Conservation (phyloP, 2,888 invertebrate species). For the Sturmia bella region DNA sequence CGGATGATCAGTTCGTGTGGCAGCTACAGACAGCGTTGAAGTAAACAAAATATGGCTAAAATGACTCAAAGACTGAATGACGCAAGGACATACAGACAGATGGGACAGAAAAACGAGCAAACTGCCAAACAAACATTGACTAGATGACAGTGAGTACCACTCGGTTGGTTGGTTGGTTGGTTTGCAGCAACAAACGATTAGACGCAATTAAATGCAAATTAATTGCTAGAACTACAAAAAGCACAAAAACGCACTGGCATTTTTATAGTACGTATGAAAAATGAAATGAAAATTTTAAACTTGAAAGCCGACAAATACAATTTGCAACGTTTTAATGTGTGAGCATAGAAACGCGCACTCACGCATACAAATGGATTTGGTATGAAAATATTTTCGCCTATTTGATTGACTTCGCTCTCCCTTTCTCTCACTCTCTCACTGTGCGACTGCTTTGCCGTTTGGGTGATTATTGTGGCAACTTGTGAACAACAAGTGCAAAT, state of each 20-base stretch:
- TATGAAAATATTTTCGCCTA: constrained; percentile 29
- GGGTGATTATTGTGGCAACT: constrained; percentile 63
- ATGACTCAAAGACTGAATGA: constrained; percentile 32
- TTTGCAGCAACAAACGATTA: constrained; percentile 68
- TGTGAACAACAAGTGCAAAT: constrained; percentile 68
- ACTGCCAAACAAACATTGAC: constrained; percentile 44
- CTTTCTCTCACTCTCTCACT: no score
- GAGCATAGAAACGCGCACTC: constrained; percentile 7
- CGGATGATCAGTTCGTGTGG: constrained; percentile 27
- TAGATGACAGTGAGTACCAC: constrained; percentile 48
- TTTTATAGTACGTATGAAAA: constrained; percentile 32
- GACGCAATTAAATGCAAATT: constrained; percentile 72
- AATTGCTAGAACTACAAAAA: constrained; percentile 69
- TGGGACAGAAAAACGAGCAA: constrained; percentile 10
- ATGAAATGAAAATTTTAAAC: constrained; percentile 53
- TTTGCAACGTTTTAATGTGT: constrained; percentile 35
- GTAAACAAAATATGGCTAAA: constrained; percentile 45
- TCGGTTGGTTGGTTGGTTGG: background rate
- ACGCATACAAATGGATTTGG: constrained; percentile 31
- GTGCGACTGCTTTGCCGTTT: constrained; percentile 34
- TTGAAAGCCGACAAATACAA: constrained; percentile 56
- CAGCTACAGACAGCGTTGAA: constrained; percentile 33
- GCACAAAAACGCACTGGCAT: constrained; percentile 53
- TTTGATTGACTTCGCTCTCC: background rate
- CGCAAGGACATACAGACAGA: constrained; percentile 17